Evolutionary conservation across 2,113 vertebrate species (phyloP).

Genomic region (Muscicapa adusta): DNA sequence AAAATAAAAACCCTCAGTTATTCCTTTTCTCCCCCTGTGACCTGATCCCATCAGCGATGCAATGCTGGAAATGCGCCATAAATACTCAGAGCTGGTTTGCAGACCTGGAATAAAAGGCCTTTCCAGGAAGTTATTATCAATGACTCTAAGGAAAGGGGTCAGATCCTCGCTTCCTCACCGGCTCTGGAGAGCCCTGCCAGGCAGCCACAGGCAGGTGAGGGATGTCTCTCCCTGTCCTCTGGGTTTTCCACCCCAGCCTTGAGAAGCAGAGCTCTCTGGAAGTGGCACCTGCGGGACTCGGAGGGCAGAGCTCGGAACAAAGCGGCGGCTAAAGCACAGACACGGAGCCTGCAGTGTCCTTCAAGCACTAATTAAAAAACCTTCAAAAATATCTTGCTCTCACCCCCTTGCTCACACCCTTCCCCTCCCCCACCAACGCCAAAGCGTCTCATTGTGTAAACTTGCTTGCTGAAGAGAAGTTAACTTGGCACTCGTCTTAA

Average conservation of each 20-base stretch:
- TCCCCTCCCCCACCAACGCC: neutral
- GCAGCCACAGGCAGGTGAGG: constrained; percentile 19
- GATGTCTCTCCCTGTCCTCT: neutral
- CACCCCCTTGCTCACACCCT: neutral
- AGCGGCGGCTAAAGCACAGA: neutral
- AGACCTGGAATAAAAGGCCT: constrained; percentile 57
- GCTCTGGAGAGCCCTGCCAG: neutral
- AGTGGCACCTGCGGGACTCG: neutral
- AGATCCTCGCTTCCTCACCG: constrained; percentile 25
- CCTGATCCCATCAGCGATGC: constrained; percentile 26
- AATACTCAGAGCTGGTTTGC: constrained; percentile 28
- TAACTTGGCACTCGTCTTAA: constrained; percentile 81
- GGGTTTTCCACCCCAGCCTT: neutral
- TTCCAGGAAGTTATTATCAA: constrained; percentile 73
- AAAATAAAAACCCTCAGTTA: neutral
- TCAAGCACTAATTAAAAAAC: constrained; percentile 43
- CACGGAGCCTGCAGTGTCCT: neutral
- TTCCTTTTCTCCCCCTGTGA: constrained; percentile 9
- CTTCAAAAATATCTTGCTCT: constrained; percentile 20
- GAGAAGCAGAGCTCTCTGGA: neutral
- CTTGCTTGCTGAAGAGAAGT: constrained; percentile 77
- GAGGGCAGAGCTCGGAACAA: neutral
- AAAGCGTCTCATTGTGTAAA: constrained; percentile 68
- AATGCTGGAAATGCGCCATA: constrained; percentile 51
- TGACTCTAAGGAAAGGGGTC: constrained; percentile 68